phyloP scores from a whole-genome alignment of 64 coral and sea anemone species.

The Cladopsammia gracilis region DNA sequence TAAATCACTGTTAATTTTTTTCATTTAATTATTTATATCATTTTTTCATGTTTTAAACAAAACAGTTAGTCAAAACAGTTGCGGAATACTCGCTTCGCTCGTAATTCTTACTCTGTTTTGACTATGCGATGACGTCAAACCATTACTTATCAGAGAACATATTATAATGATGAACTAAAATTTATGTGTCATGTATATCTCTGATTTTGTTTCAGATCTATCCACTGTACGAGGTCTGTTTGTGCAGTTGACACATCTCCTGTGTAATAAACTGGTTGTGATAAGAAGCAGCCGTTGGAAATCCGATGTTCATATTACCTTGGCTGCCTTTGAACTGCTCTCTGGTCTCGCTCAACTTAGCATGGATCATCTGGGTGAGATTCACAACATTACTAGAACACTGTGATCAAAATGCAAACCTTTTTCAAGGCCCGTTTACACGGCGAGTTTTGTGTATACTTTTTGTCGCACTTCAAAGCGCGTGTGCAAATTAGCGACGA shows the following conservation, averaged over 20 bases:
- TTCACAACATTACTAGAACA: background rate
- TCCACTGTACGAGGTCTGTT: constrained; percentile 83
- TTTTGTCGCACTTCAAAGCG: no score
- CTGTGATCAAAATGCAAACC: background rate
- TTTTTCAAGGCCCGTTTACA: background rate
- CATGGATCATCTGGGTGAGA: constrained; percentile 82
- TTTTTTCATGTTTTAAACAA: no score
- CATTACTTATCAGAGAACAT: no score
- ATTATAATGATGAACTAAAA: no score
- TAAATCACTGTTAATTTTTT: no score
- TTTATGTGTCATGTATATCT: background rate
- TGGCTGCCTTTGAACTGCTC: constrained; percentile 93
- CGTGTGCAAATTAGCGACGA: no score
- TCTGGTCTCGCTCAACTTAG: constrained; percentile 85
- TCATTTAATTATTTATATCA: no score
- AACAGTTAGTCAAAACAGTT: no score
- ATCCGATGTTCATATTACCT: constrained; percentile 88
- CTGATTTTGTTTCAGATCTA: constrained; percentile 37
- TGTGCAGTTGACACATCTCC: constrained; percentile 88
- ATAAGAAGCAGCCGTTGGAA: constrained; percentile 95
- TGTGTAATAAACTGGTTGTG: constrained; percentile 94
- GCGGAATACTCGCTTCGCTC: no score
- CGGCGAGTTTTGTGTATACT: no score
- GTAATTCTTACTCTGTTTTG: no score
- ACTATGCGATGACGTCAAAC: no score